Percentiles rank a stretch among this genome's conserved stretches.
These are phyloP conservation scores for Noctua janthe DNA, from an alignment of 2,888 invertebrate genomes.

Conservation along the genomic window DNA sequence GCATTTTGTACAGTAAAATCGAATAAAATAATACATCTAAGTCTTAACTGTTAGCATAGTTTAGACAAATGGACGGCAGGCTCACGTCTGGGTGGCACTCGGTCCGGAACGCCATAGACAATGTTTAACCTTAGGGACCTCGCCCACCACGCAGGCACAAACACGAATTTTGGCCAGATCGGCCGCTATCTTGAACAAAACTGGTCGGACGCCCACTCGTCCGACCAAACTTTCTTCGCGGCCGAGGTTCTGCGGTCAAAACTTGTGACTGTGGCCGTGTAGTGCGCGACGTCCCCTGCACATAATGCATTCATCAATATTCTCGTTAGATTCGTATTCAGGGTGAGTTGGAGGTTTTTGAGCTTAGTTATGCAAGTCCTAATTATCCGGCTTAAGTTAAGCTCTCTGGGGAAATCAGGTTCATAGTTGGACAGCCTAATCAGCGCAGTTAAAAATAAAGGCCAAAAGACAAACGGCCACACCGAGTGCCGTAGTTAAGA, in stretches of 20 bases:
- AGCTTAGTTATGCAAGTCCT: constrained; percentile 42
- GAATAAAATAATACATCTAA: constrained; percentile 80
- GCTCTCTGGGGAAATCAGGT: constrained; percentile 50
- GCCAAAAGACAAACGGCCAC: constrained; percentile 19
- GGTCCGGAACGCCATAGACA: constrained; percentile 60
- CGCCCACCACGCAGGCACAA: background rate
- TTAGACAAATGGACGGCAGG: constrained; percentile 80
- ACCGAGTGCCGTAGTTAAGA: constrained; percentile 84
- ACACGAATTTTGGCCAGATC: background rate
- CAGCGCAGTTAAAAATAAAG: constrained; percentile 30
- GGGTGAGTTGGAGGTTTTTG: constrained; percentile 15
- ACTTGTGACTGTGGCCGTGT: background rate
- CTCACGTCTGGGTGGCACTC: constrained; percentile 77
- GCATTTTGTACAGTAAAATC: constrained; percentile 89
- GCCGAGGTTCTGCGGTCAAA: background rate
- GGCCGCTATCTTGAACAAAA: background rate
- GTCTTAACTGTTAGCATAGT: constrained; percentile 84
- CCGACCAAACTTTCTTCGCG: background rate
- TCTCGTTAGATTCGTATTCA: constrained; percentile 16
- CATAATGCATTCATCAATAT: constrained; percentile 23
- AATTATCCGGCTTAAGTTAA: constrained; percentile 40
- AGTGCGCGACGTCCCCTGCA: background rate
- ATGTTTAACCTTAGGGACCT: constrained; percentile 1
- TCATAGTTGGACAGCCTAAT: constrained; percentile 58
- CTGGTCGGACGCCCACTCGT: background rate